phyloP scores from a whole-genome alignment of 2,113 vertebrate species.

The Lynx canadensis region DNA sequence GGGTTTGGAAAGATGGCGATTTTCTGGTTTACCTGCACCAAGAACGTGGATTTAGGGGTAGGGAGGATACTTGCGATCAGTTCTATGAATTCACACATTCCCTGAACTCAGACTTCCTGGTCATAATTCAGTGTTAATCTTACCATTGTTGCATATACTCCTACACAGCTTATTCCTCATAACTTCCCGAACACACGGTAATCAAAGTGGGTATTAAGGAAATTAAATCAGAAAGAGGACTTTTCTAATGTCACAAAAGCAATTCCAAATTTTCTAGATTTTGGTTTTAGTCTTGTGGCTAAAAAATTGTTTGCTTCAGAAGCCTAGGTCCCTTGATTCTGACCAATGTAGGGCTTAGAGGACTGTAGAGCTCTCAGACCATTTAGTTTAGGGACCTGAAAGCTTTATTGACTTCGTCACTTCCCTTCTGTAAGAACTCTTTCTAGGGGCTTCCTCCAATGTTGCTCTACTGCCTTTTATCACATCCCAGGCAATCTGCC shows the following conservation, averaged over 20 bases:
- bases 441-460: background rate
- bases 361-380: background rate
- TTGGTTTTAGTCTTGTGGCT: background rate
- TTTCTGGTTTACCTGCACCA: background rate
- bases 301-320: slow-evolving; percentile 13
- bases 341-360: background rate
- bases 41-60: background rate
- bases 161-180: background rate
- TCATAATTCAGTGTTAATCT: background rate
- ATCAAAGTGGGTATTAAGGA: background rate
- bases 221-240: slow-evolving; percentile 40
- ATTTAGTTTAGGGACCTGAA: slow-evolving; percentile 53
- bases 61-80: background rate
- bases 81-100: background rate
- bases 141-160: background rate
- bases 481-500: slow-evolving; percentile 37
- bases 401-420: slow-evolving; percentile 45
- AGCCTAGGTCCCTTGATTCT: background rate
- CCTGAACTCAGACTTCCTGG: background rate
- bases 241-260: background rate
- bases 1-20: background rate
- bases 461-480: background rate
- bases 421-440: slow-evolving; percentile 14
- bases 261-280: background rate
- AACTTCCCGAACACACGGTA: background rate